Evolutionary conservation across 2,113 vertebrate species (phyloP).

Genomic region (Taxidea taxus): DNA sequence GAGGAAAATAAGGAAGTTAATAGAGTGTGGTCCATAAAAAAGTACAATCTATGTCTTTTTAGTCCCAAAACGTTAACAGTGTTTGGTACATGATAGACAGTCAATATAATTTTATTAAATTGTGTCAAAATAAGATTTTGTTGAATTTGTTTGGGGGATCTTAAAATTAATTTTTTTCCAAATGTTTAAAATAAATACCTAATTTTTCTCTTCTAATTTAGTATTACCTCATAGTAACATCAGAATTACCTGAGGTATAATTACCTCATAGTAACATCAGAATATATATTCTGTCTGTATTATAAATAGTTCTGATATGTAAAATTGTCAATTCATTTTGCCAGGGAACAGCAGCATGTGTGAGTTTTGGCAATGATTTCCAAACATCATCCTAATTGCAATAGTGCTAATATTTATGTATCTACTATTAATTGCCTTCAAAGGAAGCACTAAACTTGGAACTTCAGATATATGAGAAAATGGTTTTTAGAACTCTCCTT

Average conservation of each 20-base stretch:
- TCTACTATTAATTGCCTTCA: not conserved
- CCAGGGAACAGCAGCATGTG: not conserved
- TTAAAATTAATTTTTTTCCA: not conserved
- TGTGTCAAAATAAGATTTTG: not conserved
- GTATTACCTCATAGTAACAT: not conserved
- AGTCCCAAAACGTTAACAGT: not conserved
- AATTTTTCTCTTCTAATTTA: not conserved
- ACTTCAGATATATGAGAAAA: not conserved
- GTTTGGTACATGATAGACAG: not conserved
- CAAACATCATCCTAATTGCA: not conserved
- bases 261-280: not conserved
- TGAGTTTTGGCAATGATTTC: not conserved
- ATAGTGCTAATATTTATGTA: not conserved
- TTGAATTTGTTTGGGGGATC: not conserved
- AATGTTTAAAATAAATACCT: not conserved
- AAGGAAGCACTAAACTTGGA: not conserved
- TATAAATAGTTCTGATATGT: not conserved
- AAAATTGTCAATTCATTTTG: not conserved
- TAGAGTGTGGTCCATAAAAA: not conserved
- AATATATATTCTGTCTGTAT: not conserved
- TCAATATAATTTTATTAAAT: not conserved
- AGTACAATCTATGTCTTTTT: not conserved
- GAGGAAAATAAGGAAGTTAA: not conserved
- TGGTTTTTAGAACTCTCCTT: not conserved
- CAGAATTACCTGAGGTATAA: too few relatives aligned